These are phyloP conservation scores for Haliaeetus leucogaster DNA, from an alignment of 2,113 vertebrate genomes.

Conservation along the genomic window DNA sequence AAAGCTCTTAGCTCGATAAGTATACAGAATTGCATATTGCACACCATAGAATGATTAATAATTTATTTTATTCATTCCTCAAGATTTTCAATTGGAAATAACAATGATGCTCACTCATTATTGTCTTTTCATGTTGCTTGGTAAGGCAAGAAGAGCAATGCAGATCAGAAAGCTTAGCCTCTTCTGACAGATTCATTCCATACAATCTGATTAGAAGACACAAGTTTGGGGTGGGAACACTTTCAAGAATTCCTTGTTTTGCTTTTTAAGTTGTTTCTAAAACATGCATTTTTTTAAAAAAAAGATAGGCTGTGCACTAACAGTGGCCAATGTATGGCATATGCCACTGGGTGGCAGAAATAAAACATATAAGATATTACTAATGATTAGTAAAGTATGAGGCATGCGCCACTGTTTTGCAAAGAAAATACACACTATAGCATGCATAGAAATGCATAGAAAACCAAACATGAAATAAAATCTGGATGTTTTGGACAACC, in stretches of 20 bases:
- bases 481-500: not conserved
- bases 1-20: not conserved
- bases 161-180: not conserved
- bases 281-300: not conserved
- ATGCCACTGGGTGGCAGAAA: not conserved
- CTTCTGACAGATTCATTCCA: not conserved
- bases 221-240: not conserved
- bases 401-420: not conserved
- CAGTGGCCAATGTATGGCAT: not conserved
- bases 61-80: not conserved
- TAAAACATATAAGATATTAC: not conserved
- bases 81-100: not conserved
- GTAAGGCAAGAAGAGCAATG: not conserved
- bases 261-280: not conserved
- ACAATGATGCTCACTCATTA: not conserved
- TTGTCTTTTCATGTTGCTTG: not conserved
- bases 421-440: not conserved
- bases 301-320: not conserved
- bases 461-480: not conserved
- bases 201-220: not conserved
- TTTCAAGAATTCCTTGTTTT: not conserved
- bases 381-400: not conserved
- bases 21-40: not conserved
- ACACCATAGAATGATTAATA: not conserved
- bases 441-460: not conserved